phyloP scores from a whole-genome alignment of 2,888 invertebrate species.

The Orthosia gothica region DNA sequence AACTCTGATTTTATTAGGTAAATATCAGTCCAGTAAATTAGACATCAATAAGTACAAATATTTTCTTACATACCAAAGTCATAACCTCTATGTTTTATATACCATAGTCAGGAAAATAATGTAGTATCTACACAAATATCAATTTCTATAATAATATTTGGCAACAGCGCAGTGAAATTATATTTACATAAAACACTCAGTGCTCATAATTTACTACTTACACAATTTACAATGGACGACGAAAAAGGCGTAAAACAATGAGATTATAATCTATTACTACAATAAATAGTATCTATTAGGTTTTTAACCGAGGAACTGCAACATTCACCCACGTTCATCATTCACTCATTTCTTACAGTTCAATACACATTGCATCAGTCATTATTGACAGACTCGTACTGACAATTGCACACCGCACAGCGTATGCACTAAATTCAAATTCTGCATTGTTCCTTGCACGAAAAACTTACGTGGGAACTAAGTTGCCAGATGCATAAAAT shows the following conservation, averaged over 20 bases:
- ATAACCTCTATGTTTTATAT: constrained; percentile 17
- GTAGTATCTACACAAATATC: constrained; percentile 33
- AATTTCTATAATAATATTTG: constrained; percentile 64
- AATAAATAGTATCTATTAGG: too few relatives aligned
- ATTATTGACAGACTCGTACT: too few relatives aligned
- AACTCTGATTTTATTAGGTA: constrained; percentile 8
- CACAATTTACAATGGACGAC: constrained; percentile 67
- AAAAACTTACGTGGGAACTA: constrained; percentile 67
- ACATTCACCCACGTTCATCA: too few relatives aligned
- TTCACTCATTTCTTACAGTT: too few relatives aligned
- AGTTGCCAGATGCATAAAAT: constrained; percentile 54
- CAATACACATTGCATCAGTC: too few relatives aligned
- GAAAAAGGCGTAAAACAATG: constrained; percentile 58
- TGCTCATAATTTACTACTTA: constrained; percentile 62
- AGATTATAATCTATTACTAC: too few relatives aligned
- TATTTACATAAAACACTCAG: constrained; percentile 66
- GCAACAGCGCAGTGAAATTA: constrained; percentile 66
- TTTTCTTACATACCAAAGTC: constrained; percentile 8
- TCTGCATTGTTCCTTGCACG: constrained; percentile 44
- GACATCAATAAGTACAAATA: constrained; percentile 28
- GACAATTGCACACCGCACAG: too few relatives aligned
- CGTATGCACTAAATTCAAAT: constrained; percentile 47
- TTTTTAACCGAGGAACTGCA: too few relatives aligned
- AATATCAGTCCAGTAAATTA: constrained; percentile 14
- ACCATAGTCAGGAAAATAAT: constrained; percentile 47